Conservation (phyloP, 2,113 vertebrate species). For the Mustelus asterias region DNA sequence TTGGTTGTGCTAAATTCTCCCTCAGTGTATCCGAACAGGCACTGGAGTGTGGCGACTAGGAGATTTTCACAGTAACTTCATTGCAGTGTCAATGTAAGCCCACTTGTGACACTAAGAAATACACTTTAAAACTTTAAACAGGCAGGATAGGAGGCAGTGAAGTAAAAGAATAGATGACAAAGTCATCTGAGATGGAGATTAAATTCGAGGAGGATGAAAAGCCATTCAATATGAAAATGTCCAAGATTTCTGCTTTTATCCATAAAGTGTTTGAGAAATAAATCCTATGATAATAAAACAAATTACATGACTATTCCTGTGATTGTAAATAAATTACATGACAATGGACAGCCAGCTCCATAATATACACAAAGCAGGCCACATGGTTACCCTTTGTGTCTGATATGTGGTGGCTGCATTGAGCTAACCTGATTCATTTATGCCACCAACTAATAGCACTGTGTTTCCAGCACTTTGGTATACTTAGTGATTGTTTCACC, state of each 20-base stretch:
- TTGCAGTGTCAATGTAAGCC: too few species aligned
- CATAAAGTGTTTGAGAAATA: not conserved
- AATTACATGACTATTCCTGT: not conserved
- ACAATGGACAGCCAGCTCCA: not conserved
- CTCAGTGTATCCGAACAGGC: too few species aligned
- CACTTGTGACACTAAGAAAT: too few species aligned
- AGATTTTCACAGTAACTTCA: too few species aligned
- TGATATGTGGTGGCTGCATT: not conserved
- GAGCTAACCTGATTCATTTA: not conserved
- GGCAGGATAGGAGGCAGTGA: not conserved
- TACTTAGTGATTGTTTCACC: not conserved
- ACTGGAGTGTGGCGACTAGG: too few species aligned
- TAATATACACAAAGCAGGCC: not conserved
- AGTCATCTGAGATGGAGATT: not conserved
- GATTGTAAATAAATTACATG: not conserved
- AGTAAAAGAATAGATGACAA: not conserved
- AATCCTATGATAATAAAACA: not conserved
- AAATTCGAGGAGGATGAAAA: not conserved
- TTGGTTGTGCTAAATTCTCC: too few species aligned
- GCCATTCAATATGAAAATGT: not conserved
- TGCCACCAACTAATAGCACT: not conserved
- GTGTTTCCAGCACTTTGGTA: constrained; percentile 8
- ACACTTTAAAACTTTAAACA: too few species aligned
- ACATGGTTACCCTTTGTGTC: not conserved
- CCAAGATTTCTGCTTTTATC: not conserved